Conservation (phyloP, 2,888 invertebrate species). For the Agriopis leucophaearia region DNA sequence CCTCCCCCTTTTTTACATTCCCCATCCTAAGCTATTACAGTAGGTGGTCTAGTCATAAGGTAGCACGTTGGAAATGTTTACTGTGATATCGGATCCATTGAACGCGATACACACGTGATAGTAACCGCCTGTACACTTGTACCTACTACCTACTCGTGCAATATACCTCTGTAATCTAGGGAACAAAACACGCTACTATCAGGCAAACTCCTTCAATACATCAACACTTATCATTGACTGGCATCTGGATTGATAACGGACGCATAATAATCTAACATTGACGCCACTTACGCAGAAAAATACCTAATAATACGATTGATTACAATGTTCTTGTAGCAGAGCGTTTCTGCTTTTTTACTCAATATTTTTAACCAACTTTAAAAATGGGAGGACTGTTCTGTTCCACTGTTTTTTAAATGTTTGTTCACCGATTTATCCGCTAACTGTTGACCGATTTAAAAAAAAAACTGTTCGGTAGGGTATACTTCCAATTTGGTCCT, state of each 20-base stretch:
- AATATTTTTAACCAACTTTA: too few species aligned
- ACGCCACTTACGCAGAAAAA: conserved; percentile 37
- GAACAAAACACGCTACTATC: conserved; percentile 50
- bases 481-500: too few species aligned
- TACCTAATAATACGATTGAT: conserved; percentile 7
- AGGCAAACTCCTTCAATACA: conserved; percentile 60
- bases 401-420: too few species aligned
- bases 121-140: background rate
- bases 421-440: too few species aligned
- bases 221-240: conserved; percentile 64
- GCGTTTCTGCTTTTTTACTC: background rate
- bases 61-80: background rate
- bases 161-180: conserved; percentile 50
- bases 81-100: conserved; percentile 12
- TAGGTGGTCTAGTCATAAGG: background rate
- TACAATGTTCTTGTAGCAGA: background rate
- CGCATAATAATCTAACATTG: conserved; percentile 40
- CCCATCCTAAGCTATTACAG: background rate
- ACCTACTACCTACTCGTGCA: too few species aligned
- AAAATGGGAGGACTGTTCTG: too few species aligned
- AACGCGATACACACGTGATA: conserved; percentile 15
- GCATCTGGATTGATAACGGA: conserved; percentile 57
- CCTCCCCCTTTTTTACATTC: too few species aligned
- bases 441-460: too few species aligned
- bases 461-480: too few species aligned